These are phyloP conservation scores for Pyrocoelia pectoralis DNA, from an alignment of 2,888 invertebrate species.

Conservation along the genomic window DNA sequence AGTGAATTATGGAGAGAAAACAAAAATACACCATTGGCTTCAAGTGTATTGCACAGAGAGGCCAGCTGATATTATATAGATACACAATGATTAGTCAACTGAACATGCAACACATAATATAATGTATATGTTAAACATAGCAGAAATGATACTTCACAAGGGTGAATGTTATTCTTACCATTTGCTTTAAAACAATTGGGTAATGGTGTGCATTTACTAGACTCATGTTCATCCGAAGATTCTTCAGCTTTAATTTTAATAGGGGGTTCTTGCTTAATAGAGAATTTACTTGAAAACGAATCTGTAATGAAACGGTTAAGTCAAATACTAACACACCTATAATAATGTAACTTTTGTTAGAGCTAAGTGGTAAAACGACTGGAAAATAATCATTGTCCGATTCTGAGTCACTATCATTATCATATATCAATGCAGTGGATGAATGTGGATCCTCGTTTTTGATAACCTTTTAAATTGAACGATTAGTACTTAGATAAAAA, in stretches of 20 bases:
- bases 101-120: too few species aligned
- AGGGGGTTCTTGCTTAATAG: neutral
- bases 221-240: neutral
- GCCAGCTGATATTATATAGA: too few species aligned
- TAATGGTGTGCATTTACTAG: neutral
- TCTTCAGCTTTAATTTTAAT: constrained; percentile 11
- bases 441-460: constrained; percentile 47
- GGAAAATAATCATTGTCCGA: constrained; percentile 45
- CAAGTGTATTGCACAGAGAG: too few species aligned
- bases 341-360: constrained; percentile 45
- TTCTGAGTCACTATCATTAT: constrained; percentile 45
- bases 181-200: neutral
- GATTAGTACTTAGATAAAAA: neutral
- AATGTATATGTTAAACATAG: too few species aligned
- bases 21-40: too few species aligned
- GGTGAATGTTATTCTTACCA: neutral
- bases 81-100: too few species aligned
- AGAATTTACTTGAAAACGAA: neutral
- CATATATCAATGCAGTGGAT: constrained; percentile 47
- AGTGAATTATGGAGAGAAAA: too few species aligned
- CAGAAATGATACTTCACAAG: too few species aligned
- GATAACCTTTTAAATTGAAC: constrained; percentile 43
- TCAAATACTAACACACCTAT: too few species aligned
- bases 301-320: constrained; percentile 2
- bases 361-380: constrained; percentile 41